A percentile compares a stretch with the other conserved stretches of the same genome.
phyloP scores from a whole-genome alignment of 2,113 vertebrate genomes.

The Perca fluviatilis region DNA sequence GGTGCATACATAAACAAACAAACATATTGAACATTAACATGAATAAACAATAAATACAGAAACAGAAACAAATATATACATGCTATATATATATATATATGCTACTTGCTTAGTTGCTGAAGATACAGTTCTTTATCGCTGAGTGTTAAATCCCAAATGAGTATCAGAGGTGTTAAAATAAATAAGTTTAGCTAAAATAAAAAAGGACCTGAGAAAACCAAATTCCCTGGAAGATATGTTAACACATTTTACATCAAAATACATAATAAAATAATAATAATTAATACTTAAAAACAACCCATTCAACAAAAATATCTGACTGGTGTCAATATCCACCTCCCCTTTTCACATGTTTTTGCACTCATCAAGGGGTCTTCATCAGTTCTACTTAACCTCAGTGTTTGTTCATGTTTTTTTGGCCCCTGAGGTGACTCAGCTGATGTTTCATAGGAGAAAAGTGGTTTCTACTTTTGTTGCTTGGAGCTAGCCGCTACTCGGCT shows the following conservation, averaged over 20 bases:
- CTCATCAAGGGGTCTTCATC: neutral
- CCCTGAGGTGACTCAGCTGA: conserved; percentile 48
- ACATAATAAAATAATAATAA: too few relatives aligned
- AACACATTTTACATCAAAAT: neutral
- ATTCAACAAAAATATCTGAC: too few relatives aligned
- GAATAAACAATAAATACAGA: too few relatives aligned
- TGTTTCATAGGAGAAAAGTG: conserved; percentile 22
- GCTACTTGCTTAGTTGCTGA: neutral
- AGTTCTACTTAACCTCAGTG: conserved; percentile 28
- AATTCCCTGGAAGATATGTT: neutral
- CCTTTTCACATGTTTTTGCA: neutral
- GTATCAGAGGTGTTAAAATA: too few relatives aligned
- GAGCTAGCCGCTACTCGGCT: neutral
- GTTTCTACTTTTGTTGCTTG: conserved; percentile 24
- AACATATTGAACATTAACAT: too few relatives aligned
- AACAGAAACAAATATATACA: too few relatives aligned
- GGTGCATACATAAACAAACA: too few relatives aligned
- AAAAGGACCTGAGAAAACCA: neutral
- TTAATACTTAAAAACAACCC: neutral
- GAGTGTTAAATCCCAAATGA: neutral
- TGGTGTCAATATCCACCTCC: neutral
- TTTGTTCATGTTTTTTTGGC: conserved; percentile 26
- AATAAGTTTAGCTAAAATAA: neutral
- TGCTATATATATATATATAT: too few relatives aligned
- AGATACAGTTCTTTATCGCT: neutral